Conservation (phyloP, 2,888 invertebrate species). For the Chrysotoxum bicinctum region DNA sequence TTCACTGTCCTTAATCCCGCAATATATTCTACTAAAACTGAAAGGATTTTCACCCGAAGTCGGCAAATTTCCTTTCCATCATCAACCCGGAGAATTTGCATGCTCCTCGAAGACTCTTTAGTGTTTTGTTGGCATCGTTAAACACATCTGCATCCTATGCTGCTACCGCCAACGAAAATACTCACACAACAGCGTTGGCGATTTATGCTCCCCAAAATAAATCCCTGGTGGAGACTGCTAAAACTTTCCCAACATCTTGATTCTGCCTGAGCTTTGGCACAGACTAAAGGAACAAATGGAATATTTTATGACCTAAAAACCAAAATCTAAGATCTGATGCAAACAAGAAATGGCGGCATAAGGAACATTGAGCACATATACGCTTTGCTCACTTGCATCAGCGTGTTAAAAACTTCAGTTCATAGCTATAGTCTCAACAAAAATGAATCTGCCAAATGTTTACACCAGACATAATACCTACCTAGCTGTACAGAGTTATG, state of each 20-base stretch:
- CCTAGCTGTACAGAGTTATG: background rate
- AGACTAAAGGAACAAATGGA: conserved; percentile 51
- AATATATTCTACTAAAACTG: background rate
- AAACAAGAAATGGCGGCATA: background rate
- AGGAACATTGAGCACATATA: background rate
- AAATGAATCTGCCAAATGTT: conserved; percentile 50
- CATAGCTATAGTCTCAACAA: background rate
- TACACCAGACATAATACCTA: conserved; percentile 5
- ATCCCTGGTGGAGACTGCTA: conserved; percentile 32
- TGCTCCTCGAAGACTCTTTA: conserved; percentile 1
- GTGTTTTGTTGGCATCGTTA: conserved; percentile 37
- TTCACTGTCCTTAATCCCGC: background rate
- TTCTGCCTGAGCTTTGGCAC: conserved; percentile 27
- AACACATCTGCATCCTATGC: conserved; percentile 51
- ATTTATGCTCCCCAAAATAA: conserved; percentile 46
- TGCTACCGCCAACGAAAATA: background rate
- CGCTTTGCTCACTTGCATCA: background rate
- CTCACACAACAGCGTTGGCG: background rate
- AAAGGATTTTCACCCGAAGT: conserved; percentile 25
- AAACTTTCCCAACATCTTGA: conserved; percentile 44
- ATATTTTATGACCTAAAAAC: conserved; percentile 55
- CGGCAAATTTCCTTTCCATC: background rate
- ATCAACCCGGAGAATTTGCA: background rate
- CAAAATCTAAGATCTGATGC: background rate
- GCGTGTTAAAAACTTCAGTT: background rate